Evolutionary conservation across 23 tunicate genomes (phyloP).

Genomic region (Styela plicata): DNA sequence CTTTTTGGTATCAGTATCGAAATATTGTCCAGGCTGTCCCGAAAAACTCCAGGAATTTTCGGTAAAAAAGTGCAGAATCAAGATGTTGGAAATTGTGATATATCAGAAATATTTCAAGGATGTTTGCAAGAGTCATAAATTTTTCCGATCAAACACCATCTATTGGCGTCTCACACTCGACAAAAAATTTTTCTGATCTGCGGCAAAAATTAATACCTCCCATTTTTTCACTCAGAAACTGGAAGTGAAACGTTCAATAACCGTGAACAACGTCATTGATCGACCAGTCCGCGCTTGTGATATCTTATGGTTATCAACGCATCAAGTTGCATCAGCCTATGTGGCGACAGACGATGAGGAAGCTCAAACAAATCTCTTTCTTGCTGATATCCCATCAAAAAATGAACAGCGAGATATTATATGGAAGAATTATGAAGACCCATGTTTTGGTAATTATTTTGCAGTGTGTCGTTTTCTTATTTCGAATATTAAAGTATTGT

Average conservation of each 20-base stretch:
- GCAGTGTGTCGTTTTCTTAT: too few relatives aligned
- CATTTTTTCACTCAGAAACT: not conserved
- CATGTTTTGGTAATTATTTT: constrained; percentile 80
- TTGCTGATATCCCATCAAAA: constrained; percentile 56
- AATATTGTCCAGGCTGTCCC: too few relatives aligned
- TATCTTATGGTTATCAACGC: constrained; percentile 72
- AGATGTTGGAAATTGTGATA: too few relatives aligned
- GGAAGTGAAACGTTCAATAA: constrained; percentile 67
- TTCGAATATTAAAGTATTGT: too few relatives aligned
- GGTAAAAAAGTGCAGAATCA: too few relatives aligned
- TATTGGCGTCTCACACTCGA: too few relatives aligned
- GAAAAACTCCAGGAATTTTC: too few relatives aligned
- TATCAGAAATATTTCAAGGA: too few relatives aligned
- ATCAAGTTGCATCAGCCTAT: constrained; percentile 68
- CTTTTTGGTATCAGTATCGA: too few relatives aligned
- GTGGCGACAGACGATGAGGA: constrained; percentile 22
- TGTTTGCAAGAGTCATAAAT: too few relatives aligned
- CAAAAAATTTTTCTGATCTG: not conserved
- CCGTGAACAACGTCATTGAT: constrained; percentile 57
- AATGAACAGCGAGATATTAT: constrained; percentile 32
- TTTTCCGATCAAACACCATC: too few relatives aligned
- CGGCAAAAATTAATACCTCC: not conserved
- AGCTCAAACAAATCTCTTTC: constrained; percentile 55
- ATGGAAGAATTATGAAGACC: constrained; percentile 78
- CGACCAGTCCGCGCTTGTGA: constrained; percentile 53